Percentiles rank a stretch among this genome's conserved stretches.
These are phyloP conservation scores for Avahi laniger DNA, from an alignment of 2,797 vertebrate species.

Conservation along the genomic window DNA sequence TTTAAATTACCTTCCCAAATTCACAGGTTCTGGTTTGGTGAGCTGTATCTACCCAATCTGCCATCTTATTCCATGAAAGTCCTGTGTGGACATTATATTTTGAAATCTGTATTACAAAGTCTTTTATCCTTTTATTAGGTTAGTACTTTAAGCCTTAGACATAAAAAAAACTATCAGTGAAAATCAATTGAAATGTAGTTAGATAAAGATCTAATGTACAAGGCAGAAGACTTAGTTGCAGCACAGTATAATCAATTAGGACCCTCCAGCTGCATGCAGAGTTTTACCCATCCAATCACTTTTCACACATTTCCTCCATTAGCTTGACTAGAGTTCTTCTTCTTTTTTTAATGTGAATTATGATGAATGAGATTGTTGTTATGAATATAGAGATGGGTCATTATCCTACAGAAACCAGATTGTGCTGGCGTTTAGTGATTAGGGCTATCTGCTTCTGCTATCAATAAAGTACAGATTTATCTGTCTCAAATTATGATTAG, in stretches of 20 bases:
- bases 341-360: slow-evolving; percentile 83
- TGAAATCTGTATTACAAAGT: slow-evolving; percentile 87
- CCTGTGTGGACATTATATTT: slow-evolving; percentile 82
- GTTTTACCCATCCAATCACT: slow-evolving; percentile 84
- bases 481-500: slow-evolving; percentile 76
- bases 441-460: slow-evolving; percentile 80
- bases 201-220: slow-evolving; percentile 87
- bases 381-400: slow-evolving; percentile 86
- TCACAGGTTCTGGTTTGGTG: slow-evolving; percentile 36
- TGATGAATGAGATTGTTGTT: slow-evolving; percentile 87
- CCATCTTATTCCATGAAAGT: slow-evolving; percentile 74
- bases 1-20: slow-evolving; percentile 8
- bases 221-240: slow-evolving; percentile 82
- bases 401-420: slow-evolving; percentile 84
- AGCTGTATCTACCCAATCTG: slow-evolving; percentile 35
- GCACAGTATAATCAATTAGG: slow-evolving; percentile 89
- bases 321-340: slow-evolving; percentile 80
- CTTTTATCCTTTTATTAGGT: slow-evolving; percentile 90
- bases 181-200: slow-evolving; percentile 90
- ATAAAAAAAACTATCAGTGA: slow-evolving; percentile 88
- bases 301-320: slow-evolving; percentile 89
- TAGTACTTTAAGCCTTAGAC: slow-evolving; percentile 88
- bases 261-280: slow-evolving; percentile 80
- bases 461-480: slow-evolving; percentile 84
- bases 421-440: slow-evolving; percentile 78